Percentiles rank a stretch among this genome's conserved stretches.
Conservation (phyloP, 2,113 vertebrate species). For the Naja naja region DNA sequence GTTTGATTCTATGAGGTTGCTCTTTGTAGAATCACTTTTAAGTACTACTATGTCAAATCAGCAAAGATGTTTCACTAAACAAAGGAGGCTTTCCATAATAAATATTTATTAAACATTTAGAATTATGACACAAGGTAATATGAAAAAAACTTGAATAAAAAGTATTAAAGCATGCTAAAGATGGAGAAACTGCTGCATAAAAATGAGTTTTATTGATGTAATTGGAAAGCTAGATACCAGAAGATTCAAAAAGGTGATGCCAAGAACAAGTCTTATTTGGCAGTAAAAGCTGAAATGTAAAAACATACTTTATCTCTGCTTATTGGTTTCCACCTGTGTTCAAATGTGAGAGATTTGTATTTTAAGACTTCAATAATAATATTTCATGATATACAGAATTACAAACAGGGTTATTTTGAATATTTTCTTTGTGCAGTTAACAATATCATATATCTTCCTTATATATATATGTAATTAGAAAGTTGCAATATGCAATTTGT, state of each 20-base stretch:
- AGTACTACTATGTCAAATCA: not conserved
- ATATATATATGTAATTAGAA: not conserved
- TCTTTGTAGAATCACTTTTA: not conserved
- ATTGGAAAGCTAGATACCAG: not conserved
- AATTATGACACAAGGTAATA: not conserved
- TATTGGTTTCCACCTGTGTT: not conserved
- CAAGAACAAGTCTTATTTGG: not conserved
- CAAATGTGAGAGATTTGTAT: not conserved
- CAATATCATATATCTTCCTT: not conserved
- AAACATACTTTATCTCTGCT: not conserved
- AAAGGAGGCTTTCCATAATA: not conserved
- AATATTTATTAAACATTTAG: not conserved
- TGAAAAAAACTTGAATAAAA: not conserved
- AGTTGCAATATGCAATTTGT: not conserved
- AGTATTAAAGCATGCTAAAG: not conserved
- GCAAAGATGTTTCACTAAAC: not conserved
- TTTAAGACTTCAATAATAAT: constrained; percentile 15
- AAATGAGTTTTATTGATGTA: not conserved
- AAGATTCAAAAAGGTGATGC: not conserved
- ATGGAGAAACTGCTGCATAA: not conserved
- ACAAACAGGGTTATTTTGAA: constrained; percentile 17
- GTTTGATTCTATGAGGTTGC: not conserved
- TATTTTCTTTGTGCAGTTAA: constrained; percentile 26
- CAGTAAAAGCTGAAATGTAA: not conserved
- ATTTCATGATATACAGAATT: constrained; percentile 34